These are phyloP conservation scores for Petroica traversi DNA, from an alignment of 2,113 vertebrate genomes.

Conservation along the genomic window DNA sequence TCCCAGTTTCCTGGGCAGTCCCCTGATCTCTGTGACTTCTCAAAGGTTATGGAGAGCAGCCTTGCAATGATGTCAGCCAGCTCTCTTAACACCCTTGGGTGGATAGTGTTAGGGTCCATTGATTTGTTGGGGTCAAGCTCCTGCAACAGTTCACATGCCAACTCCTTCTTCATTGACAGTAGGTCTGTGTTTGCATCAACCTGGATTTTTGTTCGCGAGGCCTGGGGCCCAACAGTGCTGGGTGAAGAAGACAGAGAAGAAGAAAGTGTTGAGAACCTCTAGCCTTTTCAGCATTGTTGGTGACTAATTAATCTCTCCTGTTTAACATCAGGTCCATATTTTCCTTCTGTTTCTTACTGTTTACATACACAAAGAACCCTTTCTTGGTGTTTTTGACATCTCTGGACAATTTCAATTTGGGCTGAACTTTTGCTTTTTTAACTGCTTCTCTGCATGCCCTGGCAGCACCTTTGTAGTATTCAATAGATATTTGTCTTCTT, in stretches of 20 bases:
- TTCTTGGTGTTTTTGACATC: not conserved
- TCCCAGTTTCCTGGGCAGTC: not conserved
- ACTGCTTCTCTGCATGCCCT: not conserved
- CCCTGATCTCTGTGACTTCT: not conserved
- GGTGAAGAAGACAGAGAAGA: not conserved
- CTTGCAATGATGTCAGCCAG: not conserved
- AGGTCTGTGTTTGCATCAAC: not conserved
- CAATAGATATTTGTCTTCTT: not conserved
- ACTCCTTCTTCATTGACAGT: not conserved
- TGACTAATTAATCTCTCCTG: not conserved
- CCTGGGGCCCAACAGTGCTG: not conserved
- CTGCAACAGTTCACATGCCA: not conserved
- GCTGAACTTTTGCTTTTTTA: not conserved
- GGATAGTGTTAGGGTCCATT: not conserved
- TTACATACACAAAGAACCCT: not conserved
- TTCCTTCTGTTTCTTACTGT: not conserved
- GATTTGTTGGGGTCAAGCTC: not conserved
- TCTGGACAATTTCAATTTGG: not conserved
- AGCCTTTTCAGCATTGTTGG: not conserved
- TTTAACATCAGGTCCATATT: not conserved
- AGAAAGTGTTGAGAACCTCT: not conserved
- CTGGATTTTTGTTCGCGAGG: not conserved
- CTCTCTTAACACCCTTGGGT: not conserved
- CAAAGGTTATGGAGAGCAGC: not conserved
- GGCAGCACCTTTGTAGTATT: not conserved